These are phyloP conservation scores for Nomada lathburiana DNA, from an alignment of 2,888 invertebrate species.

Conservation along the genomic window DNA sequence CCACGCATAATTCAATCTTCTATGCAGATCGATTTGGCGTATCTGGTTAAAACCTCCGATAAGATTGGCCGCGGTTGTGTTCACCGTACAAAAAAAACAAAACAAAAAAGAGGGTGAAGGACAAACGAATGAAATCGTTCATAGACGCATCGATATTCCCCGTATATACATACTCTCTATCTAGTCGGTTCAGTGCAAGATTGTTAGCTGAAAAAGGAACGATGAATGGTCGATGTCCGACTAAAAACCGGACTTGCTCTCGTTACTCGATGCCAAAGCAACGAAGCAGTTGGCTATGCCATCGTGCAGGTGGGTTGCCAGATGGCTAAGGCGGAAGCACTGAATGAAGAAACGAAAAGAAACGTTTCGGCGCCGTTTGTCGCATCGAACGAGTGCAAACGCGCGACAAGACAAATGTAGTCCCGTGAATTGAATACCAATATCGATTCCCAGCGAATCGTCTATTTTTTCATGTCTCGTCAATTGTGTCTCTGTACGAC, in stretches of 20 bases:
- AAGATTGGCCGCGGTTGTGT: slow-evolving; percentile 5
- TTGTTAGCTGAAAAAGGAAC: slow-evolving; percentile 46
- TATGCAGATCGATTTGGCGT: slow-evolving; percentile 23
- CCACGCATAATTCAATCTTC: slow-evolving; percentile 12
- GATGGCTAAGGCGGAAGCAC: slow-evolving; percentile 52
- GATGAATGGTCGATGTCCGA: slow-evolving; percentile 41
- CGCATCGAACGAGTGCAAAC: slow-evolving; percentile 29
- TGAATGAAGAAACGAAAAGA: slow-evolving; percentile 67
- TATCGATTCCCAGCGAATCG: slow-evolving; percentile 27
- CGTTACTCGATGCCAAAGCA: slow-evolving; percentile 62
- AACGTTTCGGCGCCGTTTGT: slow-evolving; percentile 40
- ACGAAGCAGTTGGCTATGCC: slow-evolving; percentile 59
- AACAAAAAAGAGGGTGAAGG: background rate
- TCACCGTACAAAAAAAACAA: background rate
- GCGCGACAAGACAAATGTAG: slow-evolving; percentile 58
- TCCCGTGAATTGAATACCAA: slow-evolving; percentile 36
- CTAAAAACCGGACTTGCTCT: slow-evolving; percentile 69
- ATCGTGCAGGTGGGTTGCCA: slow-evolving; percentile 49
- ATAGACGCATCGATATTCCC: slow-evolving; percentile 29
- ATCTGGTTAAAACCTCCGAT: slow-evolving; percentile 29
- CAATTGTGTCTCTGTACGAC: background rate
- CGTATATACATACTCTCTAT: slow-evolving; percentile 10
- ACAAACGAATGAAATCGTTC: slow-evolving; percentile 11
- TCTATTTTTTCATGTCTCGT: background rate
- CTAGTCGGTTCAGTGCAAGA: slow-evolving; percentile 41